Percentiles rank a stretch among this genome's conserved stretches.
Conservation (phyloP, 2,113 vertebrate genomes). For the Camelus dromedarius region DNA sequence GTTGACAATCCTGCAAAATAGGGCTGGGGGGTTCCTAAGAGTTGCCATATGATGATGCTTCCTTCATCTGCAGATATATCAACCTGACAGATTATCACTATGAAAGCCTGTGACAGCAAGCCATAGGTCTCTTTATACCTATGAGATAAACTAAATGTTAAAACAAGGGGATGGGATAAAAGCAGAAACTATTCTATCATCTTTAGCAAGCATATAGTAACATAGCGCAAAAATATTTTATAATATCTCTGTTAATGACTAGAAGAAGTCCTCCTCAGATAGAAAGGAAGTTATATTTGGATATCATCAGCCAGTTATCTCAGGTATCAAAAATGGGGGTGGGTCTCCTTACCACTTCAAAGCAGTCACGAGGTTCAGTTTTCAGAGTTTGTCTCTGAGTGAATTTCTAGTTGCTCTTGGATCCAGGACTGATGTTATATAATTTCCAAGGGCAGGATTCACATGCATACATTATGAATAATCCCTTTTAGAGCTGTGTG, state of each 20-base stretch:
- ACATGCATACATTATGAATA: neutral
- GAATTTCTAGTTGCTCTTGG: neutral
- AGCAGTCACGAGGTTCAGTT: neutral
- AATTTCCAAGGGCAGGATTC: neutral
- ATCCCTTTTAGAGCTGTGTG: neutral
- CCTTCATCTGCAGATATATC: neutral
- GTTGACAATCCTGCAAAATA: neutral
- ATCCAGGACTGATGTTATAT: neutral
- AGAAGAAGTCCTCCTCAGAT: neutral
- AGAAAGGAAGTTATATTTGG: neutral
- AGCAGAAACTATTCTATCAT: neutral
- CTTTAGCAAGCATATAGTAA: neutral
- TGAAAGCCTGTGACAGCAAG: neutral
- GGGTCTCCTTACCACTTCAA: neutral
- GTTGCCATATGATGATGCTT: neutral
- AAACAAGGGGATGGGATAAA: neutral
- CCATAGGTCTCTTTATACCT: neutral
- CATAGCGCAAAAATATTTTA: neutral
- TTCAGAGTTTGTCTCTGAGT: conserved; percentile 5
- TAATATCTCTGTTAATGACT: neutral
- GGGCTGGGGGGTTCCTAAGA: neutral
- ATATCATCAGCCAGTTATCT: neutral
- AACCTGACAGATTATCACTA: neutral
- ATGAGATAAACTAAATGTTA: neutral
- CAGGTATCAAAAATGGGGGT: neutral